phyloP scores from a whole-genome alignment of 2,113 vertebrate genomes.

The Electrona antarctica region DNA sequence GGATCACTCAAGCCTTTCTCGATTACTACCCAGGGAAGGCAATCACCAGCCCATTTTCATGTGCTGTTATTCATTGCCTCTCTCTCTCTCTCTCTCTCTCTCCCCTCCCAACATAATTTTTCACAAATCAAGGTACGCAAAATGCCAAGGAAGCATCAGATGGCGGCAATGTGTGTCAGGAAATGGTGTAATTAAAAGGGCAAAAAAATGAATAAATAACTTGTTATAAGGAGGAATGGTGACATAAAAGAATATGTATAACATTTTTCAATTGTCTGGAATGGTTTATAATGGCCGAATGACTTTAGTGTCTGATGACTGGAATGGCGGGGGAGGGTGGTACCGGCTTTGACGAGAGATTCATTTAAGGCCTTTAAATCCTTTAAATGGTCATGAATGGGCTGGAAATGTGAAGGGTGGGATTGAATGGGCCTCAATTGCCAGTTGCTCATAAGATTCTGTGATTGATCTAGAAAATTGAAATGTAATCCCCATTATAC shows the following conservation, averaged over 20 bases:
- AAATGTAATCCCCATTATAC: conserved; percentile 54
- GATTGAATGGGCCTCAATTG: conserved; percentile 43
- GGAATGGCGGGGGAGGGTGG: too few species aligned
- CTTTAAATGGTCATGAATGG: conserved; percentile 56
- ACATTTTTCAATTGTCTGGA: background rate
- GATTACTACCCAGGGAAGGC: conserved; percentile 62
- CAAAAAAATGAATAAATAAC: conserved; percentile 16
- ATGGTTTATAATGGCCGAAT: background rate
- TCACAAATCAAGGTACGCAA: conserved; percentile 71
- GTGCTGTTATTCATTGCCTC: conserved; percentile 31
- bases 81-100: background rate
- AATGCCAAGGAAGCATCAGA: conserved; percentile 50
- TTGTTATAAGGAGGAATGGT: conserved; percentile 5
- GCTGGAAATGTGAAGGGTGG: conserved; percentile 46
- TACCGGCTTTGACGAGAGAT: background rate
- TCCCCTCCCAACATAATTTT: conserved; percentile 37
- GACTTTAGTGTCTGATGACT: background rate
- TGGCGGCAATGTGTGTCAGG: conserved; percentile 39
- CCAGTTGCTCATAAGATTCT: conserved; percentile 41
- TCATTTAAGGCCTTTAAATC: conserved; percentile 46
- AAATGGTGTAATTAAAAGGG: conserved; percentile 4
- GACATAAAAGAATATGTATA: conserved; percentile 10
- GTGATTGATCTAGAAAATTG: conserved; percentile 61
- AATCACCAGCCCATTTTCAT: conserved; percentile 77
- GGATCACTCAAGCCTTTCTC: conserved; percentile 62